Base-by-base conservation (phyloP, 2,888 invertebrate species). In the Gisinianus flammeolus region DNA sequence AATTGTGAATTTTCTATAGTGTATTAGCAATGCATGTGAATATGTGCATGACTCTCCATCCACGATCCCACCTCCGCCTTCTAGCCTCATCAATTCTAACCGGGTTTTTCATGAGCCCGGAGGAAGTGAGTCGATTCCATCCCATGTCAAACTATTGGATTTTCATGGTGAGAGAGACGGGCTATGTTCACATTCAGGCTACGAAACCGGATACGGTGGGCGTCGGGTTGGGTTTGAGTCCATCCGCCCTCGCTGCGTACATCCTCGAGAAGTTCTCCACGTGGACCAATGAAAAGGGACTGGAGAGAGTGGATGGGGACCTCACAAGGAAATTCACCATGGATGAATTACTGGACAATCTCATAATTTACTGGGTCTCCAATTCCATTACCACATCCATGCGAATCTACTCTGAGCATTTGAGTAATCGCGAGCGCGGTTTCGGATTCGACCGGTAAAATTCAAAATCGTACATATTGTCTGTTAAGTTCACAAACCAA, bases 171-270 rank as follows among this genome's bases (percentile, higher is more conserved):
- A 82, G 85, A 64, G 89, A 90, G 81, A 82, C 86, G 16, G 90
- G 90, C 6, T 90, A 89, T 84, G 77, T 93, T 85, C 95, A 95
- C 86, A 82, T 95, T 5, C 96, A 96, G 86, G 90, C 93, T 0
- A 94, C 95, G 0, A 96, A 95, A 86, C 96, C 96, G 19, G 96
- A 96, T 85, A 95, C 95, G 0, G 88, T 94, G 82, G 95, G 67
- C 24, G 66, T 67, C 0, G 72, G 64, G 1, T 30, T 77, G 0
- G 12, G 22, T 12, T 64, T 71, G 81, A 89, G 89, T 19, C 90
- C 90, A 0, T 86, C 87, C 58, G 90, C 90, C 6, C 85, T 90
- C 77, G 89, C 89, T 12, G 89, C 89, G 1, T 90, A 89, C 83
- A 87, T 90, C 28, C 82, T 90, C 62, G 90, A 90, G 83, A 90